A percentile compares a stretch with the other conserved stretches of the same genome.
phyloP scores from a whole-genome alignment of 2,888 invertebrate genomes.

The Brachylomia viminalis region DNA sequence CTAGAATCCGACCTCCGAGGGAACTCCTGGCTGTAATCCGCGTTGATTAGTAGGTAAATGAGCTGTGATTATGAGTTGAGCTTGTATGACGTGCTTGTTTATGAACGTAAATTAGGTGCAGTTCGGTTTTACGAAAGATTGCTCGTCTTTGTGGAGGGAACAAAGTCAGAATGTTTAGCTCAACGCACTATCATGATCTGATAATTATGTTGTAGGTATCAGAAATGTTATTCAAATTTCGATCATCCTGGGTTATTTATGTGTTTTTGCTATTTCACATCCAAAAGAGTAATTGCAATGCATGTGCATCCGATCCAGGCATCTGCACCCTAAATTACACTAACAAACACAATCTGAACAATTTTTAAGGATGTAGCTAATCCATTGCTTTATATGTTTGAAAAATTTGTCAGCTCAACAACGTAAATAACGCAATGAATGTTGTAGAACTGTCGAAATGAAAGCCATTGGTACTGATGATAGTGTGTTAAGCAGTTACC shows the following conservation, averaged over 20 bases:
- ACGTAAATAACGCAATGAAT: too few relatives aligned
- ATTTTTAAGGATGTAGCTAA: too few relatives aligned
- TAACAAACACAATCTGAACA: too few relatives aligned
- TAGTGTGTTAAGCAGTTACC: too few relatives aligned
- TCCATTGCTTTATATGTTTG: too few relatives aligned
- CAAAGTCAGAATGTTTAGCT: neutral
- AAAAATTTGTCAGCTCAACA: too few relatives aligned
- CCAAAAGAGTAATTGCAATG: neutral
- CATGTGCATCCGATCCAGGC: neutral
- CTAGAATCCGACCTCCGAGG: constrained; percentile 77
- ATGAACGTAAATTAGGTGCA: constrained; percentile 1
- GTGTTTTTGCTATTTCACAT: neutral
- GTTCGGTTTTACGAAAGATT: neutral
- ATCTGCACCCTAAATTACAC: too few relatives aligned
- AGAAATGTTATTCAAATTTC: neutral
- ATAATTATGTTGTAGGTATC: neutral
- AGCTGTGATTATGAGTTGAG: constrained; percentile 35
- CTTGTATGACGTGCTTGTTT: neutral
- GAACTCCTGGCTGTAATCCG: constrained; percentile 74
- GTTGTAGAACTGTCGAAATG: too few relatives aligned
- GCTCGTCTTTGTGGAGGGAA: neutral
- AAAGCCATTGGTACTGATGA: too few relatives aligned
- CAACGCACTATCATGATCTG: neutral
- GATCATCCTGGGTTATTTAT: neutral
- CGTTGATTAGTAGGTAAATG: constrained; percentile 61